Evolutionary conservation across 2,888 invertebrate species (phyloP).

Genomic region (Tipula unca): DNA sequence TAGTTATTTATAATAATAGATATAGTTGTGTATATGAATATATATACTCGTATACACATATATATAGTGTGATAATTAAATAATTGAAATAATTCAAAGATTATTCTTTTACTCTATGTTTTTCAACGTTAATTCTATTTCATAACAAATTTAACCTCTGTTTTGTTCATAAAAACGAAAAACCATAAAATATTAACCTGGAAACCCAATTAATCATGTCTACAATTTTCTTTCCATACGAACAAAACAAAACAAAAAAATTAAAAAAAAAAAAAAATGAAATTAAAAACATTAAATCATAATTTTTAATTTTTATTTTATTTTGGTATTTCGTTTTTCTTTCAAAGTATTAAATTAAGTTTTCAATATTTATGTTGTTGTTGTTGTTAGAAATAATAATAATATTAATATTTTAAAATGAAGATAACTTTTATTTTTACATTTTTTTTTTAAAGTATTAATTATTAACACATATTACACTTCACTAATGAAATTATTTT

Average conservation of each 20-base stretch:
- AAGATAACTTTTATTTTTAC: background rate
- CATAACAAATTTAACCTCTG: background rate
- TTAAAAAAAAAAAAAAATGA: background rate
- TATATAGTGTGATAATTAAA: background rate
- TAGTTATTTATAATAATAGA: no score
- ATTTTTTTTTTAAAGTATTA: background rate
- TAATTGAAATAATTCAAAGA: background rate
- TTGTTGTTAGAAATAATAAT: background rate
- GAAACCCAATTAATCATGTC: background rate
- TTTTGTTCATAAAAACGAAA: background rate
- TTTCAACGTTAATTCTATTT: background rate
- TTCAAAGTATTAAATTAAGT: background rate
- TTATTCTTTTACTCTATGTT: background rate
- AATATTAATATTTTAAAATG: background rate
- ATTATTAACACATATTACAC: background rate
- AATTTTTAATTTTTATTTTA: background rate
- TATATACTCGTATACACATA: no score
- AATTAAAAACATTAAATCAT: slow-evolving; percentile 8
- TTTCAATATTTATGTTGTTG: background rate
- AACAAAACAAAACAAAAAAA: background rate
- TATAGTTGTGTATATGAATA: no score
- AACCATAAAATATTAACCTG: background rate
- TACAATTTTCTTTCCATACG: background rate
- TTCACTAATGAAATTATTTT: background rate
- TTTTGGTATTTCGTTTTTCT: background rate